phyloP scores from a whole-genome alignment of 2,888 invertebrate genomes.

The Dasysyrphus tricinctus region DNA sequence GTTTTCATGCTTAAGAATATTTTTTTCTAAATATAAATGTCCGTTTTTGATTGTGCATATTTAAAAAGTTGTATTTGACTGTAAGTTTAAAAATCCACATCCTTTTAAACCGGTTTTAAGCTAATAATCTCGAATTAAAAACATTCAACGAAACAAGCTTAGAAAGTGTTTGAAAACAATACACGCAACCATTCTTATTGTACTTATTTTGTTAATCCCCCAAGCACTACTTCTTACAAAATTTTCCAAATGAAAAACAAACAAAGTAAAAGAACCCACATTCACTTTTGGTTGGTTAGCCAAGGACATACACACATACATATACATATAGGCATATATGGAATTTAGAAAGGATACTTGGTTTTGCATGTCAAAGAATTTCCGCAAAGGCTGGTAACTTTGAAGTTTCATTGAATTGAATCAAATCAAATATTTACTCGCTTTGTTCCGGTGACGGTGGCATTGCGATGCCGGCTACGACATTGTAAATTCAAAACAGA shows the following conservation, averaged over 20 bases:
- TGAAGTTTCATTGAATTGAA: conserved; percentile 53
- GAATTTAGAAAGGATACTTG: conserved; percentile 14
- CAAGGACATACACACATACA: conserved; percentile 13
- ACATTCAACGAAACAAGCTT: too few species aligned
- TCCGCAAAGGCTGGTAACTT: conserved; percentile 45
- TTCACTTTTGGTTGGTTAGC: conserved; percentile 6
- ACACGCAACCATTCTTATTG: not conserved
- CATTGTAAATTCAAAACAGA: not conserved
- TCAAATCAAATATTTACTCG: conserved; percentile 71
- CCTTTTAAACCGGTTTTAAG: too few species aligned
- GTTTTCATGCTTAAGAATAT: too few species aligned
- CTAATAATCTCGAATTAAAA: too few species aligned
- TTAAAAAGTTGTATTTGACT: too few species aligned
- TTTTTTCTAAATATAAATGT: too few species aligned
- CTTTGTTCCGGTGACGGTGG: not conserved
- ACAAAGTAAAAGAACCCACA: not conserved
- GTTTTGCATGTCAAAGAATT: conserved; percentile 44
- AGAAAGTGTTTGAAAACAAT: not conserved
- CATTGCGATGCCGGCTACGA: not conserved
- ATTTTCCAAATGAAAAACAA: not conserved
- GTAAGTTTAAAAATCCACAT: too few species aligned
- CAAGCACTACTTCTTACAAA: not conserved
- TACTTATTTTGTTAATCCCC: not conserved
- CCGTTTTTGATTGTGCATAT: too few species aligned
- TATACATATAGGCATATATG: not conserved